phyloP scores from a whole-genome alignment of 2,888 invertebrate species.

The Diarsia mendica region DNA sequence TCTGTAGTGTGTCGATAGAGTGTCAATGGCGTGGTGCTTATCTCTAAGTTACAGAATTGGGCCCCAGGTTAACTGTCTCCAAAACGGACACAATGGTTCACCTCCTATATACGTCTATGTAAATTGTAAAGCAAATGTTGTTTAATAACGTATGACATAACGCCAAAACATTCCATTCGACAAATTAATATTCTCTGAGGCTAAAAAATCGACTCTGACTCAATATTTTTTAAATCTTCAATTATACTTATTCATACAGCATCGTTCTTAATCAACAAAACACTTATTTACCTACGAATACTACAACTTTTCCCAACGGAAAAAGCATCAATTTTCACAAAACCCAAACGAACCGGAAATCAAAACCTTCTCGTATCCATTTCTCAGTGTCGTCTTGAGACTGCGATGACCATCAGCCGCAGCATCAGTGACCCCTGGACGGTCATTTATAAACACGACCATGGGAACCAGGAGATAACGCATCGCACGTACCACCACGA shows the following conservation, averaged over 20 bases:
- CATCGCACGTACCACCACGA: conserved; percentile 86
- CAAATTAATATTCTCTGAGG: not conserved
- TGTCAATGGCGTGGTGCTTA: too few species aligned
- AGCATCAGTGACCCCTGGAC: conserved; percentile 84
- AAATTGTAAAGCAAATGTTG: not conserved
- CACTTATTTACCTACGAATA: too few species aligned
- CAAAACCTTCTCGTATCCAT: conserved; percentile 48
- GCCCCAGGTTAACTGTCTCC: not conserved
- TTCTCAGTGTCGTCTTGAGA: conserved; percentile 67
- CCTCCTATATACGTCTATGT: too few species aligned
- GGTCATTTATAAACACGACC: conserved; percentile 87
- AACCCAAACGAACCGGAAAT: conserved; percentile 32
- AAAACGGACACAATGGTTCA: not conserved
- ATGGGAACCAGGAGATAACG: conserved; percentile 86
- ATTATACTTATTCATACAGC: not conserved
- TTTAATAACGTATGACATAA: not conserved
- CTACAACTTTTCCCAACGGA: too few species aligned
- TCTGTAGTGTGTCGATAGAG: too few species aligned
- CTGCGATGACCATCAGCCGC: conserved; percentile 86
- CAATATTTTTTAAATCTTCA: not conserved
- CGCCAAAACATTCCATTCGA: not conserved
- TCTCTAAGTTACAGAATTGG: too few species aligned
- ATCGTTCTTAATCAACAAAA: too few species aligned
- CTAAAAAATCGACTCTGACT: not conserved
- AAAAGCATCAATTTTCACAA: conserved; percentile 8